Evolutionary conservation across 2,113 vertebrate species (phyloP), one percentile per base, ranked within the genome.

Genomic region (Neopipo cinnamomea): DNA sequence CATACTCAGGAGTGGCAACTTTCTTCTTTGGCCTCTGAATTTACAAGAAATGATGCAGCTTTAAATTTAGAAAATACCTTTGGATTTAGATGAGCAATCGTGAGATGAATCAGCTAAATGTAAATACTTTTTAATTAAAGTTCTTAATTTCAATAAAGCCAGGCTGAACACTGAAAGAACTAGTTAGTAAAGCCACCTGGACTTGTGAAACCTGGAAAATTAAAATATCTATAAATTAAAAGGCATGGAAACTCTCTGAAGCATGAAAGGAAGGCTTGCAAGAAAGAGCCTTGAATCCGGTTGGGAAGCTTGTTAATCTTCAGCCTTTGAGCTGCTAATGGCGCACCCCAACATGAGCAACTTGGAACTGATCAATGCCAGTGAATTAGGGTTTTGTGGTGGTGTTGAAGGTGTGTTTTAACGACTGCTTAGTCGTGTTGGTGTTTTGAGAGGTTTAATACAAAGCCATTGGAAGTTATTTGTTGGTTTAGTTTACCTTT

Each of bases 201-300:
- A 70, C 86, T 95, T 93, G 91, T 92, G 94, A 95, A 95, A 93
- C 91, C 61, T 78, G 35, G 65, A 81, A 84, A 84, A 78, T 84
- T 81, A 84, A 61, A 92, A 20, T 58, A 21, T 47, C 80, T 86
- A 59, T 46, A 93, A 95, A 95, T 96, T 94, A 95, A 78, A 92
- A 96, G 89, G 80, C 31, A 71, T 44, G 76, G 71, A 95, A 72
- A 66, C 74, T 93, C 77, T 94, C 71, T 92, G 94, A 93, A 92
- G 67, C 49, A 39, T 86, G 72, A 83, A 75, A 73, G 86, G 49
- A 80, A 67, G 91, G 50, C 18, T 9, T 92, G 30, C 35, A 77
- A 80, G 79, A 62, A 74, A 81, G 33, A 67, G 20, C 83, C 41
- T 56, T 39, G 75, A 61, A 8, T 56, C 61, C 74, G 10, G 14